Conservation (phyloP, 2,797 vertebrate species). For the Chelon auratus region DNA sequence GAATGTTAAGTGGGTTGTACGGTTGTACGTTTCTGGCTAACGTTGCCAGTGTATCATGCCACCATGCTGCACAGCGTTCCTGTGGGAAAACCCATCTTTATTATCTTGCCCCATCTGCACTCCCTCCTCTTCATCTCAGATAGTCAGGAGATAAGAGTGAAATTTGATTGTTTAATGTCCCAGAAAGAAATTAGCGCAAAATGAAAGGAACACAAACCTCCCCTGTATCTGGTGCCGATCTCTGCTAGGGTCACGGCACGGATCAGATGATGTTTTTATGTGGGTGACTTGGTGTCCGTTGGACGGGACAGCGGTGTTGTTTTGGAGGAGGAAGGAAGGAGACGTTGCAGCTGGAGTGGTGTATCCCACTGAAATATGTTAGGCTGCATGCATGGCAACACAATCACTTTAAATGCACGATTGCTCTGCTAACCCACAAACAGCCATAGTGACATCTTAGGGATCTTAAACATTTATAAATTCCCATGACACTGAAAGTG, state of each 20-base stretch:
- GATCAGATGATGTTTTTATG: conserved; percentile 49
- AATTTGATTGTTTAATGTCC: conserved; percentile 77
- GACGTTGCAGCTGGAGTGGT: conserved; percentile 2
- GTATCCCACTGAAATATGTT: neutral
- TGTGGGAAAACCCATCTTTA: conserved; percentile 58
- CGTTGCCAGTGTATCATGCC: neutral
- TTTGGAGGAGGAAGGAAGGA: conserved; percentile 6
- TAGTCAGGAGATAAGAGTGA: conserved; percentile 46
- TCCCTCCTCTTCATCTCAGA: conserved; percentile 29
- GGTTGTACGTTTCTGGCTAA: neutral
- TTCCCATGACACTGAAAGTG: neutral
- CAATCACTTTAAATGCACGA: neutral
- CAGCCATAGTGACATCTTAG: neutral
- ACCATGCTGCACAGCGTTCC: conserved; percentile 13
- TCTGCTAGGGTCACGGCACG: conserved; percentile 24
- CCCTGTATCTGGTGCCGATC: conserved; percentile 44
- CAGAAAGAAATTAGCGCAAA: conserved; percentile 62
- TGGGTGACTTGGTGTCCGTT: conserved; percentile 5
- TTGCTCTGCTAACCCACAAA: neutral
- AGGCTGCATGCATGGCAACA: neutral
- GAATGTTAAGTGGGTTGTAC: neutral
- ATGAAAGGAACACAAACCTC: conserved; percentile 75
- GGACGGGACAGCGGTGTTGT: conserved; percentile 3
- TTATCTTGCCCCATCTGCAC: conserved; percentile 24
- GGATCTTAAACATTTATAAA: too few relatives aligned